phyloP scores from a whole-genome alignment of 2,888 invertebrate genomes.

The Lymantria dispar region DNA sequence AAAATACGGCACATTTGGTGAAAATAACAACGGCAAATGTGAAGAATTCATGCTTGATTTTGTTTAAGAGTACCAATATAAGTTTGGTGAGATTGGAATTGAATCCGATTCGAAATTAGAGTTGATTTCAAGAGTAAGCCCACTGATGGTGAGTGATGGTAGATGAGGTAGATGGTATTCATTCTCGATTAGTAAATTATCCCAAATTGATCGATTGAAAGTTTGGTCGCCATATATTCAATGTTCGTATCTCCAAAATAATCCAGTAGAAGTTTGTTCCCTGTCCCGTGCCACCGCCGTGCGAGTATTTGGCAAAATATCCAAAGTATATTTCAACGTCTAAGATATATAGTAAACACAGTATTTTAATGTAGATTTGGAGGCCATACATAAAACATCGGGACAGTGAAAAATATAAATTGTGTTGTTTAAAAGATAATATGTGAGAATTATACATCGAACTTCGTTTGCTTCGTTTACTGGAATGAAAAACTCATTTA shows the following conservation, averaged over 20 bases:
- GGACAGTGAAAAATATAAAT: neutral
- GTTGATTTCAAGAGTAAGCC: too few species aligned
- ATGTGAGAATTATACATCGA: neutral
- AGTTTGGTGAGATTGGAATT: too few species aligned
- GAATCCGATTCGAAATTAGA: too few species aligned
- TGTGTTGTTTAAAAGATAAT: neutral
- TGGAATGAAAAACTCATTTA: constrained; percentile 25
- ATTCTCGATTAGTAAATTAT: too few species aligned
- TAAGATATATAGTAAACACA: constrained; percentile 11
- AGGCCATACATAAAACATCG: constrained; percentile 9
- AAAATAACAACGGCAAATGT: too few species aligned
- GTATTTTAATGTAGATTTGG: constrained; percentile 2
- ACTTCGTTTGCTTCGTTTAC: neutral
- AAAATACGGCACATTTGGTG: too few species aligned
- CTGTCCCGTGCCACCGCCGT: constrained; percentile 24
- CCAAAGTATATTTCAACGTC: constrained; percentile 29
- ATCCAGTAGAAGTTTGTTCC: constrained; percentile 34
- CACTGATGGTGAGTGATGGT: too few species aligned
- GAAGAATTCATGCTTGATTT: too few species aligned
- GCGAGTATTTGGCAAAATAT: constrained; percentile 26
- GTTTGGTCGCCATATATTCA: neutral
- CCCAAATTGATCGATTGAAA: too few species aligned
- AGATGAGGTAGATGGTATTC: too few species aligned
- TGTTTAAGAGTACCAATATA: too few species aligned
- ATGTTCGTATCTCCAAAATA: constrained; percentile 39